Base-by-base conservation (phyloP, 2,888 invertebrate genomes). In the Celastrina argiolus region DNA sequence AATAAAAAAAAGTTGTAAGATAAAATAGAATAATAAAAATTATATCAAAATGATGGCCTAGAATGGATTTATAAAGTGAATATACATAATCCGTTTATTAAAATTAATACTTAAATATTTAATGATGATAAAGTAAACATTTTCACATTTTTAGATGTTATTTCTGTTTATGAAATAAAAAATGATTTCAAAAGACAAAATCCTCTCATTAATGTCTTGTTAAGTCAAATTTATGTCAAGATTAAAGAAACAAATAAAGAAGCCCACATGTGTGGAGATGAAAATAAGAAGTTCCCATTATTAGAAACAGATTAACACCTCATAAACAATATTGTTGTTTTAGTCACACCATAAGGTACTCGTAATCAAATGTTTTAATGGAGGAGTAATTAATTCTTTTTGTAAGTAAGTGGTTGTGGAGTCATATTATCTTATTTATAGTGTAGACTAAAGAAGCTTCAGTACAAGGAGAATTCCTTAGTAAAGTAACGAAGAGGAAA, bases 261-360 rank as follows among this genome's bases (percentile, higher is more conserved):
- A 39, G 64, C 39, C 78, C 80, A 75, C 84, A 84, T 80, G 81
- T 85, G 84, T 79, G 78, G 77, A 76, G 76, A 77, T 78, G 79
- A 78, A 76, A 80, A 82, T 80, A 81, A 82, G 83, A 80, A 72
- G 69, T 56, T 67, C 68, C 65, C 66, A 71, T 70, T 70, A 70
- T 70, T 69, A 65, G 67, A 67, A 67, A 71, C 66, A 70, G 69
- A 70, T 70, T 71, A 69, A 63, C 65, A 69, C 67, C 67, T 63
- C 67, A 65, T 69, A 67, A 67, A 65, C 63, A 67, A 63, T 67
- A 56, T 51, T 65, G 67, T 69, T 68, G 68, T 68, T 39, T 65
- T 34, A 61, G 56, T 64, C 63, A 66, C 67, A 65, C 45, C 59
- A 22, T 36, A 22, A 61, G 61, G 22, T 39, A 22, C 36, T 18